Evolutionary conservation across 2,888 invertebrate species (phyloP).

Genomic region (Dynastes maya): DNA sequence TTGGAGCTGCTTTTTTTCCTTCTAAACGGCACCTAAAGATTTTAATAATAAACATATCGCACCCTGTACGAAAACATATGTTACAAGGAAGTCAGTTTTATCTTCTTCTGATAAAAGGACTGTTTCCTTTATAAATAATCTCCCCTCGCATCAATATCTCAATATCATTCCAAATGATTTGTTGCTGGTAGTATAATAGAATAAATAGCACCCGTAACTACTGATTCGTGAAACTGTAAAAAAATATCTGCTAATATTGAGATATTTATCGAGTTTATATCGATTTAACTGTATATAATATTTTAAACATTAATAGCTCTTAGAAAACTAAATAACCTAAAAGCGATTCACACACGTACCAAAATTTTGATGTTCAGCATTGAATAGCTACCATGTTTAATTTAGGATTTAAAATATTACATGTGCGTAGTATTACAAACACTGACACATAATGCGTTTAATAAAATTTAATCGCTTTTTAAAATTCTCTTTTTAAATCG

Average conservation of each 20-base stretch:
- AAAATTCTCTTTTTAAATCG: too few species aligned
- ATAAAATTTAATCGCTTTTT: too few species aligned
- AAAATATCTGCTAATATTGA: not conserved
- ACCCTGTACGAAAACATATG: slow-evolving; percentile 1
- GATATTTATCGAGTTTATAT: not conserved
- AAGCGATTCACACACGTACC: too few species aligned
- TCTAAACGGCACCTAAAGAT: not conserved
- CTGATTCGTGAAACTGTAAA: slow-evolving; percentile 4
- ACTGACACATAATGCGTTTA: too few species aligned
- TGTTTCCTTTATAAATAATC: not conserved
- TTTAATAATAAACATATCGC: slow-evolving; percentile 8
- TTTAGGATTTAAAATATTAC: too few species aligned
- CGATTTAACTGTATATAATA: not conserved
- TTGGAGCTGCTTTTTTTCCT: not conserved
- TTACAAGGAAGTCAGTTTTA: slow-evolving; percentile 6
- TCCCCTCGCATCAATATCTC: slow-evolving; percentile 9
- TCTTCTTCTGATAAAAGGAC: not conserved
- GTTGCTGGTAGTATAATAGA: not conserved
- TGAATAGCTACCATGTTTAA: too few species aligned
- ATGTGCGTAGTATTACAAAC: too few species aligned
- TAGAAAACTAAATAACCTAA: too few species aligned
- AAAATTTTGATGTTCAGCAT: too few species aligned
- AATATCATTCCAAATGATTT: slow-evolving; percentile 10
- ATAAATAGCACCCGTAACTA: not conserved
- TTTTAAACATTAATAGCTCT: too few species aligned